phyloP scores from a whole-genome alignment of 1,140 invertebrate species.

The Eumaeus atala region DNA sequence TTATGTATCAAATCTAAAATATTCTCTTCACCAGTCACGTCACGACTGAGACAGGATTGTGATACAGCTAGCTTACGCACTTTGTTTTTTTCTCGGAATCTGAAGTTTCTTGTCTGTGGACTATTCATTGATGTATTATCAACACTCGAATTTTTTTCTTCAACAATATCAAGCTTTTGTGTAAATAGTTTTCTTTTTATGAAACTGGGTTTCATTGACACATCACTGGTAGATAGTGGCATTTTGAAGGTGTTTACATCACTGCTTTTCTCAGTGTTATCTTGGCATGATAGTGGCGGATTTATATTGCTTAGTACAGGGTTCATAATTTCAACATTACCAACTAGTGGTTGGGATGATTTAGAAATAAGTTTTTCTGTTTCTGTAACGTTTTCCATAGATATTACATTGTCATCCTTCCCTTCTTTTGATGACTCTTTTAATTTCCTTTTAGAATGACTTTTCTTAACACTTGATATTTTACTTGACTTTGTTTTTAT shows the following conservation, averaged over 20 bases:
- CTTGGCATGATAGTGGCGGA: slow-evolving; percentile 12
- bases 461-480: slow-evolving; percentile 8
- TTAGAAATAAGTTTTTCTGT: slow-evolving; percentile 39
- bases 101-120: slow-evolving; percentile 40
- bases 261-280: slow-evolving; percentile 21
- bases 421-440: slow-evolving; percentile 11
- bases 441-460: background rate
- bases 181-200: slow-evolving; percentile 63
- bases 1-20: slow-evolving; percentile 59
- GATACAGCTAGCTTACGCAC: slow-evolving; percentile 50
- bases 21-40: slow-evolving; percentile 45
- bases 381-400: background rate
- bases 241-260: slow-evolving; percentile 21
- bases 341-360: slow-evolving; percentile 26
- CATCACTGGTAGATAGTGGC: slow-evolving; percentile 30
- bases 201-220: slow-evolving; percentile 58
- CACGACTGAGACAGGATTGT: slow-evolving; percentile 52
- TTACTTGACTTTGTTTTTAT: slow-evolving; percentile 26
- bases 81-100: slow-evolving; percentile 50
- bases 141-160: slow-evolving; percentile 40
- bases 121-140: slow-evolving; percentile 36
- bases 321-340: slow-evolving; percentile 14
- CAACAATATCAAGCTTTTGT: slow-evolving; percentile 53
- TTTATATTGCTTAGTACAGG: slow-evolving; percentile 13
- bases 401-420: slow-evolving; percentile 4